Evolutionary conservation across 1,140 invertebrate species (phyloP).

Genomic region (Atta texana): DNA sequence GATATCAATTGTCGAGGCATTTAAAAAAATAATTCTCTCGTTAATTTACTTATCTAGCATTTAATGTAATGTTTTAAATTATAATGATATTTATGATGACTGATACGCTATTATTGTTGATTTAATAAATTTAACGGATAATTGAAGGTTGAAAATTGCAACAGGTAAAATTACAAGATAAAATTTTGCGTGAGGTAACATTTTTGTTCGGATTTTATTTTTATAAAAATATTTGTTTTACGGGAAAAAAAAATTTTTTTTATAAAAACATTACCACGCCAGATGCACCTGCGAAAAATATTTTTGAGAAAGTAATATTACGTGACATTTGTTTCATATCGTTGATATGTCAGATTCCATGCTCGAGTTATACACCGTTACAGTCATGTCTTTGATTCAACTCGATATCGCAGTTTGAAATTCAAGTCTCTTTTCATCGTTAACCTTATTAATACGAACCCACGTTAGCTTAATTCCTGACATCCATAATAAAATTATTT

Average conservation of each 20-base stretch:
- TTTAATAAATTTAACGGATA: not conserved
- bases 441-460: slow-evolving; percentile 16
- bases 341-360: not conserved
- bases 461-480: not conserved
- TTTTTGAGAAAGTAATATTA: slow-evolving; percentile 29
- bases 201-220: not conserved
- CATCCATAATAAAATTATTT: not conserved
- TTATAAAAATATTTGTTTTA: not conserved
- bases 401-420: slow-evolving; percentile 1
- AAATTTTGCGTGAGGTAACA: not conserved
- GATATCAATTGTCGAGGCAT: not conserved
- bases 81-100: not conserved
- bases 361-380: slow-evolving; percentile 12
- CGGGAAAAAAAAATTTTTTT: not conserved
- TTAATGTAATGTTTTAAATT: not conserved
- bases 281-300: not conserved
- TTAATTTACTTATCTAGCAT: not conserved
- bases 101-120: not conserved
- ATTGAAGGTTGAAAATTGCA: not conserved
- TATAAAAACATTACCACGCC: not conserved
- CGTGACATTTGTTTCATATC: not conserved
- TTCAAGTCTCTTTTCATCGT: slow-evolving; percentile 21
- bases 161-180: not conserved
- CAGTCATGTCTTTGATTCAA: slow-evolving; percentile 16
- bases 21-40: not conserved